Evolutionary conservation across 2,113 vertebrate genomes (phyloP).

Genomic region (Tetrao urogallus): DNA sequence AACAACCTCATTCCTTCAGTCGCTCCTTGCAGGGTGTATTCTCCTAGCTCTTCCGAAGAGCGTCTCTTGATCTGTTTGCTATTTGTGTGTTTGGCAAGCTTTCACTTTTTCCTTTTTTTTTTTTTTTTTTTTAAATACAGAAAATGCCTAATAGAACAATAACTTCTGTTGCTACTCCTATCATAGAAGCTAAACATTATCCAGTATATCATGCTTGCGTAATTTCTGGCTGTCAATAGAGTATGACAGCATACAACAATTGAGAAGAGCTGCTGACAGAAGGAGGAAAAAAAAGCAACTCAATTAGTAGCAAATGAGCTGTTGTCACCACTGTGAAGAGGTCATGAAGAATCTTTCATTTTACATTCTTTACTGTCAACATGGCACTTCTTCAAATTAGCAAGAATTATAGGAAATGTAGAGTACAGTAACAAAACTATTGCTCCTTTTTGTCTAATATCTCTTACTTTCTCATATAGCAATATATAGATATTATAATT

Average conservation of each 20-base stretch:
- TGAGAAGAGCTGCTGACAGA: background rate
- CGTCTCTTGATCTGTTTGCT: background rate
- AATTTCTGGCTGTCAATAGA: background rate
- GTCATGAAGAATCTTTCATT: background rate
- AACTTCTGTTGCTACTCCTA: background rate
- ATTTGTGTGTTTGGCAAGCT: background rate
- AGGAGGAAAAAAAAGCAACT: background rate
- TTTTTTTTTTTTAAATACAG: background rate
- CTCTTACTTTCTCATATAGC: no score
- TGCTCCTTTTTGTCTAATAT: background rate
- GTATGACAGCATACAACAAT: background rate
- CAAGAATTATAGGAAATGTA: background rate
- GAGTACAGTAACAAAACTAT: background rate
- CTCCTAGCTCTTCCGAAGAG: no score
- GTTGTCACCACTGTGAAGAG: background rate
- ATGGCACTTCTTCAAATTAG: background rate
- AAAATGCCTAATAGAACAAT: background rate
- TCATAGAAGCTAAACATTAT: no score
- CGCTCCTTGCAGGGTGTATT: no score
- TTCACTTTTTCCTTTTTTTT: background rate
- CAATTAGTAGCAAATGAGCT: background rate
- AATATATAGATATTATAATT: no score
- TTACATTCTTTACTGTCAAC: background rate
- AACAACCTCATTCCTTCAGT: no score
- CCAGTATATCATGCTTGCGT: background rate